Conservation (phyloP, 1,140 invertebrate species). For the Apis cerana region DNA sequence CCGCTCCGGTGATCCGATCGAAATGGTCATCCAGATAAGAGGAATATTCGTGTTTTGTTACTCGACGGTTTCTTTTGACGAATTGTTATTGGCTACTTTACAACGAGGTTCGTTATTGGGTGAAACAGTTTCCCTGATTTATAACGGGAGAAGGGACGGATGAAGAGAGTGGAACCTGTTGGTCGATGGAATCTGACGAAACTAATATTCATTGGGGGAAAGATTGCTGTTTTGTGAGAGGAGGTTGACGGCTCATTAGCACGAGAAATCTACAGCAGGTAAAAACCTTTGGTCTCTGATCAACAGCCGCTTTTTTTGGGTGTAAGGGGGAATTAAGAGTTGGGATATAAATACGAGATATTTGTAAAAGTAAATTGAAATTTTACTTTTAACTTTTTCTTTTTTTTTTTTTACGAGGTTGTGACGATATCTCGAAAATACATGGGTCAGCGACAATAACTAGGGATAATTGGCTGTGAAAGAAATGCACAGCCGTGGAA, state of each 20-base stretch:
- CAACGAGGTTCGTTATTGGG: neutral
- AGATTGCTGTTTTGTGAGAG: constrained; percentile 30
- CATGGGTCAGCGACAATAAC: too few relatives aligned
- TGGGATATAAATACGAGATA: too few relatives aligned
- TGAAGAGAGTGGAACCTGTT: neutral
- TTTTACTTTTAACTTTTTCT: too few relatives aligned
- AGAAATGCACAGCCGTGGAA: neutral
- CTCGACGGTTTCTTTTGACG: neutral
- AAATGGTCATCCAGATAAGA: constrained; percentile 1
- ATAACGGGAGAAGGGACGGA: constrained; percentile 12
- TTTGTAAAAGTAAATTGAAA: neutral
- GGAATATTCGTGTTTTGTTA: neutral
- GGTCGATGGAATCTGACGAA: neutral
- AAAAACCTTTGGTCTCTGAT: neutral
- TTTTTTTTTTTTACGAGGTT: too few relatives aligned
- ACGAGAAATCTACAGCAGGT: constrained; percentile 17
- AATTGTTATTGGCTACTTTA: constrained; percentile 19
- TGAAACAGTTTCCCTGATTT: constrained; percentile 45
- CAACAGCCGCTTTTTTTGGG: neutral
- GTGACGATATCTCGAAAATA: too few relatives aligned
- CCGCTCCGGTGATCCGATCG: neutral
- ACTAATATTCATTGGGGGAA: constrained; percentile 52
- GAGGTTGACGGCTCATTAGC: constrained; percentile 47
- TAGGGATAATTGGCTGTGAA: constrained; percentile 38
- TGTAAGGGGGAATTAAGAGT: neutral